These are phyloP conservation scores for Gandaritis pyraliata DNA, from an alignment of 2,888 invertebrate genomes.

Conservation along the genomic window DNA sequence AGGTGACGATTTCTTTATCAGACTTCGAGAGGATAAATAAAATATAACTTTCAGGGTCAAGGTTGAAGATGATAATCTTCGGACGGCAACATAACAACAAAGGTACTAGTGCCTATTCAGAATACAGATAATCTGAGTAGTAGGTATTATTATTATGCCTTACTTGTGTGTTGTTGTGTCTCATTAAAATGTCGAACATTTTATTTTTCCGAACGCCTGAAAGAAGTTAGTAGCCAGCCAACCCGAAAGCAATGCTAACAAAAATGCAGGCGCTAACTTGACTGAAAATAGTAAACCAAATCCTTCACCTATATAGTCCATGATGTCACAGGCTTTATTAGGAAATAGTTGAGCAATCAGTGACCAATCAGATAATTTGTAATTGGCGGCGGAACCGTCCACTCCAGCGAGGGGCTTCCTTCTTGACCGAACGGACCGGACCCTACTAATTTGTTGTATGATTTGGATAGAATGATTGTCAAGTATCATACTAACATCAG, in stretches of 20 bases:
- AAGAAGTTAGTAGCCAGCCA: too few relatives aligned
- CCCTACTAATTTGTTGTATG: conserved; percentile 41
- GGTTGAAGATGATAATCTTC: too few relatives aligned
- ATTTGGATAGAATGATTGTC: conserved; percentile 25
- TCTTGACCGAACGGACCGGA: conserved; percentile 55
- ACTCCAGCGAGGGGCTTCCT: conserved; percentile 67
- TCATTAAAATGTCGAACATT: too few relatives aligned
- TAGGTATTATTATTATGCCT: too few relatives aligned
- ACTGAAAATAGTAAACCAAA: conserved; percentile 29
- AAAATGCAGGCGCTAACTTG: conserved; percentile 8
- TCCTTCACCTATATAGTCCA: conserved; percentile 54
- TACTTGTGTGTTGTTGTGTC: too few relatives aligned
- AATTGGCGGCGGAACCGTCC: conserved; percentile 77
- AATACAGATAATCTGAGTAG: too few relatives aligned
- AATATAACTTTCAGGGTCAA: too few relatives aligned
- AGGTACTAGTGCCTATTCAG: too few relatives aligned
- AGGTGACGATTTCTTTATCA: too few relatives aligned
- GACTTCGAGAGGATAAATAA: too few relatives aligned
- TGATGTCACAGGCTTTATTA: conserved; percentile 68
- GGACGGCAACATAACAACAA: too few relatives aligned
- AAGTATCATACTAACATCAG: too few relatives aligned
- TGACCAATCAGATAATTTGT: conserved; percentile 78
- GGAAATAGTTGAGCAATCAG: conserved; percentile 80
- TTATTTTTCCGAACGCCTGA: conserved; percentile 13
- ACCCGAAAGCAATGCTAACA: not conserved